A percentile compares a stretch with the other conserved stretches of the same genome.
Conservation (phyloP, 2,888 invertebrate genomes). For the Gisinianus flammeolus region DNA sequence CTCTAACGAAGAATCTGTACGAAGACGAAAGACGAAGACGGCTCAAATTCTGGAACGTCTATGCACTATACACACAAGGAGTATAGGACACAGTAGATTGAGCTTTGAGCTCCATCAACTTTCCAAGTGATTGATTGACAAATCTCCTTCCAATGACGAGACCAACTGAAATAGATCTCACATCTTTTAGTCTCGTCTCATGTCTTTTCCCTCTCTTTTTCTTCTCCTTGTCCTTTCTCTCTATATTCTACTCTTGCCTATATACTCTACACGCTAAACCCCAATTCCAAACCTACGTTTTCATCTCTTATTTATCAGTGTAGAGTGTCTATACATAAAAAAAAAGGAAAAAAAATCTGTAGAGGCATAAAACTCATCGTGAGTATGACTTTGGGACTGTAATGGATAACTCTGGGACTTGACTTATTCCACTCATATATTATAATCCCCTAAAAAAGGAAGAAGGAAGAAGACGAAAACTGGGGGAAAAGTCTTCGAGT, state of each 20-base stretch:
- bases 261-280: neutral
- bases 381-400: too few relatives aligned
- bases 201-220: neutral
- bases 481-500: too few relatives aligned
- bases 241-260: neutral
- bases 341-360: too few relatives aligned
- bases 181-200: constrained; percentile 8
- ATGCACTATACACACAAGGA: neutral
- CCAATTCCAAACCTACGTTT: too few relatives aligned
- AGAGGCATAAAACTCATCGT: too few relatives aligned
- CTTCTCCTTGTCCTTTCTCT: neutral
- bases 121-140: constrained; percentile 33
- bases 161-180: constrained; percentile 28
- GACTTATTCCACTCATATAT: too few relatives aligned
- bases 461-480: neutral
- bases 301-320: too few relatives aligned
- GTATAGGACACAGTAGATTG: neutral
- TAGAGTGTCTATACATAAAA: too few relatives aligned
- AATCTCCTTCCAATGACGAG: constrained; percentile 24
- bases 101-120: constrained; percentile 21
- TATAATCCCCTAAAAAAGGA: too few relatives aligned
- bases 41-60: neutral
- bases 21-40: neutral
- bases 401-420: too few relatives aligned
- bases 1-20: neutral